Conservation (phyloP, 1,140 invertebrate species). For the Drosophila jambulina region DNA sequence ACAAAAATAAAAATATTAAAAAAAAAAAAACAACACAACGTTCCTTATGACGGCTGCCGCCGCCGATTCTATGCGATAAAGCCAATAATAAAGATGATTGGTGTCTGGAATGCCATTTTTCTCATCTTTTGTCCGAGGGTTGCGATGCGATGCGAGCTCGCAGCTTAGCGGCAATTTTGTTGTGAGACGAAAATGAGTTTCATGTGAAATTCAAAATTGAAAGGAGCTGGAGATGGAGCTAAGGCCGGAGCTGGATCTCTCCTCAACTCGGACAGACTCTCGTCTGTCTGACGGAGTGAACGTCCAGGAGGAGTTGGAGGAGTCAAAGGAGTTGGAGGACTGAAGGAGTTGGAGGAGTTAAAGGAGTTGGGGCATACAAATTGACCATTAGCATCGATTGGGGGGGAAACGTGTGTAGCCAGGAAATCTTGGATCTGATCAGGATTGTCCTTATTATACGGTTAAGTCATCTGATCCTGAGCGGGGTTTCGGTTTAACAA, state of each 20-base stretch:
- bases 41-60: slow-evolving; percentile 38
- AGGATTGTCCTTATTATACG: background rate
- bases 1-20: slow-evolving; percentile 11
- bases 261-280: slow-evolving; percentile 30
- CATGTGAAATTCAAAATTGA: slow-evolving; percentile 51
- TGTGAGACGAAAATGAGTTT: slow-evolving; percentile 56
- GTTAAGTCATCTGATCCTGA: background rate
- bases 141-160: slow-evolving; percentile 6
- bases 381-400: slow-evolving; percentile 28
- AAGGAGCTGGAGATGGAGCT: slow-evolving; percentile 26
- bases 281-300: slow-evolving; percentile 7
- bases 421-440: background rate
- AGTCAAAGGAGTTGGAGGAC: background rate
- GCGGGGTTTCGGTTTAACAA: background rate
- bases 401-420: slow-evolving; percentile 4
- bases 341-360: background rate
- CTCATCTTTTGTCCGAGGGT: slow-evolving; percentile 19
- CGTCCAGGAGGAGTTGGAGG: background rate
- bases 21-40: slow-evolving; percentile 1
- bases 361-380: slow-evolving; percentile 17
- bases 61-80: slow-evolving; percentile 48
- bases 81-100: slow-evolving; percentile 77
- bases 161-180: slow-evolving; percentile 62
- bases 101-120: slow-evolving; percentile 70
- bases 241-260: slow-evolving; percentile 5